phyloP scores from a whole-genome alignment of 30 jellyfish, hydroid and myxozoan genomes.

The Aurelia coerulea region DNA sequence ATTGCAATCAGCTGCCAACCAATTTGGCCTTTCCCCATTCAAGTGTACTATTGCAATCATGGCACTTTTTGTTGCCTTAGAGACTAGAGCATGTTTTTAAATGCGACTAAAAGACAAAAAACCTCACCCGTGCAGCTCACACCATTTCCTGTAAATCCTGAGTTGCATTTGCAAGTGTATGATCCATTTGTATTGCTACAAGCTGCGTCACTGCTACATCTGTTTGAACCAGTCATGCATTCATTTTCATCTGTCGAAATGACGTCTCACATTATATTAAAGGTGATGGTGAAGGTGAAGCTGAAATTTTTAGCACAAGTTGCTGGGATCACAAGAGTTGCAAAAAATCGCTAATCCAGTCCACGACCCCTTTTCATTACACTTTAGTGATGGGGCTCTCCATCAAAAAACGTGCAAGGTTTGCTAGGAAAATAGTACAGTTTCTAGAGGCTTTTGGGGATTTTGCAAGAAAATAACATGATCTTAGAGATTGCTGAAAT shows the following conservation, averaged over 20 bases:
- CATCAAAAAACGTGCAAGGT: too few relatives aligned
- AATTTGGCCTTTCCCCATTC: too few relatives aligned
- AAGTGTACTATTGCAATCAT: too few relatives aligned
- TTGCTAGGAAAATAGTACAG: too few relatives aligned
- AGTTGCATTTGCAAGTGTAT: conserved; percentile 36
- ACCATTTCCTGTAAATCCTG: conserved; percentile 59
- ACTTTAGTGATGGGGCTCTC: neutral
- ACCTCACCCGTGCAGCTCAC: conserved; percentile 26
- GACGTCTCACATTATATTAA: neutral
- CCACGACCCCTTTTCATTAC: too few relatives aligned
- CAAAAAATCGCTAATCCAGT: too few relatives aligned
- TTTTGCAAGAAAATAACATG: too few relatives aligned
- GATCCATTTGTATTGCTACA: conserved; percentile 42
- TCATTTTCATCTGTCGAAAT: conserved; percentile 37
- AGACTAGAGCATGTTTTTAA: neutral
- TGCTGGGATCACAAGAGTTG: neutral
- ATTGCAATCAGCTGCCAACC: too few relatives aligned
- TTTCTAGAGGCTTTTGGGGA: too few relatives aligned
- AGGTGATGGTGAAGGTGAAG: neutral
- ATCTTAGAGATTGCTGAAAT: too few relatives aligned
- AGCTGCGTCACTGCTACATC: conserved; percentile 43
- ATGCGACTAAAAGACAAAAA: neutral
- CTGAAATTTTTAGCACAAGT: neutral
- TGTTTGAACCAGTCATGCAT: conserved; percentile 52
- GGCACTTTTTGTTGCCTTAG: too few relatives aligned